These are phyloP conservation scores for Oncorhynchus gorbuscha DNA, from an alignment of 2,113 vertebrate genomes.

Conservation along the genomic window DNA sequence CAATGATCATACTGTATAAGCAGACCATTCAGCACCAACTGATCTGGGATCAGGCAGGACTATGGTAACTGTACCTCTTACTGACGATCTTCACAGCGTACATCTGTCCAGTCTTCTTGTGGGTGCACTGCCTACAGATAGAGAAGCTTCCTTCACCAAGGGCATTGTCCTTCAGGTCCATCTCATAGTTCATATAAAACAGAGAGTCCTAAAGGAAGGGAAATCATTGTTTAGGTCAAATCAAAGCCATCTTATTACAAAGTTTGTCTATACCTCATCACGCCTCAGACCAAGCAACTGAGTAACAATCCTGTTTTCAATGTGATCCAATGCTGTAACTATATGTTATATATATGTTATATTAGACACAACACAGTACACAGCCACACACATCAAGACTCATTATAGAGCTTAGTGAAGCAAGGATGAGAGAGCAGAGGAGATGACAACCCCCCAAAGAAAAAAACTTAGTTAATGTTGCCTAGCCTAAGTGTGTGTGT, in stretches of 20 bases:
- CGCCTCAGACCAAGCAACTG: too few species aligned
- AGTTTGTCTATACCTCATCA: too few species aligned
- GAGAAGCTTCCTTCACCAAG: slow-evolving; percentile 98
- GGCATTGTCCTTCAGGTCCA: slow-evolving; percentile 90
- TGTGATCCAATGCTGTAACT: too few species aligned
- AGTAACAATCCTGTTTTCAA: too few species aligned
- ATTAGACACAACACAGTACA: too few species aligned
- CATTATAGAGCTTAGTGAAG: neutral
- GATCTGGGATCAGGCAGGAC: too few species aligned
- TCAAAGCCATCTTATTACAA: neutral
- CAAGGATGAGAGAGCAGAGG: slow-evolving; percentile 6
- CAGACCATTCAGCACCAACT: too few species aligned
- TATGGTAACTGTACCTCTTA: slow-evolving; percentile 81
- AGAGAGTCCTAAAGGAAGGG: slow-evolving; percentile 85
- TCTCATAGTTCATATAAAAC: slow-evolving; percentile 94
- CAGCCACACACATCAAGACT: too few species aligned
- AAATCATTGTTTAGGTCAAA: neutral
- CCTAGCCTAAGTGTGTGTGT: slow-evolving; percentile 63
- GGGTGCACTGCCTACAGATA: slow-evolving; percentile 92
- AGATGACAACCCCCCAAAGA: neutral
- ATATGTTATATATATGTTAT: too few species aligned
- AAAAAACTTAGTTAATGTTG: slow-evolving; percentile 30
- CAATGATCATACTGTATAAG: too few species aligned
- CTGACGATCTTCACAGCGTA: slow-evolving; percentile 98
- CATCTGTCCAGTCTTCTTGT: slow-evolving; percentile 91